Conservation (phyloP, 2,797 vertebrate genomes). For the Potorous gilbertii region DNA sequence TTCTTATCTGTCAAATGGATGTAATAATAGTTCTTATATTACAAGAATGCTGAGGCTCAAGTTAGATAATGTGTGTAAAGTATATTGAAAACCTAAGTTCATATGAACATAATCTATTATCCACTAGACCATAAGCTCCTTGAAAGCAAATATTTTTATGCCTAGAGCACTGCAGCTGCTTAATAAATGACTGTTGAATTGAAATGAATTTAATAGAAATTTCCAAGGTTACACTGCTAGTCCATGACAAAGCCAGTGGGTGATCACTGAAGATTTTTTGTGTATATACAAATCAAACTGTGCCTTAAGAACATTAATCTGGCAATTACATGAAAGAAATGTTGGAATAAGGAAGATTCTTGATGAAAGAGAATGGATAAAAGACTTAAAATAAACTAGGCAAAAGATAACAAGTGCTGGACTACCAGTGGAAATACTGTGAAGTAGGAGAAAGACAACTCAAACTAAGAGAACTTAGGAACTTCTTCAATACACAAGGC, state of each 20-base stretch:
- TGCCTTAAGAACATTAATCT: slow-evolving; percentile 12
- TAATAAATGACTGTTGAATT: background rate
- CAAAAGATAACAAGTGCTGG: background rate
- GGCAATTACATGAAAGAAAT: background rate
- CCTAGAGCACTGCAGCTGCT: background rate
- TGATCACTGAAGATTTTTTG: background rate
- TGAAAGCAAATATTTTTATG: background rate
- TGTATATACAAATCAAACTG: background rate
- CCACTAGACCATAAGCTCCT: background rate
- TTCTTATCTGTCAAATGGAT: background rate
- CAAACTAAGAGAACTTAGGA: background rate
- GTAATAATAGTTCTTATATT: background rate
- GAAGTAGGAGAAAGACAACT: background rate
- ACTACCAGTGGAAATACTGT: background rate
- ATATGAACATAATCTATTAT: background rate
- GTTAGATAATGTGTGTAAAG: background rate
- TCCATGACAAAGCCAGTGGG: background rate
- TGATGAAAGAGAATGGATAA: background rate
- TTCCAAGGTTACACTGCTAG: background rate
- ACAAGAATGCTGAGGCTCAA: background rate
- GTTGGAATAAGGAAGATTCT: background rate
- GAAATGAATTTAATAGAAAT: background rate
- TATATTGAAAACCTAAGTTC: background rate
- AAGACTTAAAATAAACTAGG: background rate
- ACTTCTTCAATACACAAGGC: background rate